Base-by-base conservation (phyloP, 2,113 vertebrate species). In the Xiphophorus maculatus region DNA sequence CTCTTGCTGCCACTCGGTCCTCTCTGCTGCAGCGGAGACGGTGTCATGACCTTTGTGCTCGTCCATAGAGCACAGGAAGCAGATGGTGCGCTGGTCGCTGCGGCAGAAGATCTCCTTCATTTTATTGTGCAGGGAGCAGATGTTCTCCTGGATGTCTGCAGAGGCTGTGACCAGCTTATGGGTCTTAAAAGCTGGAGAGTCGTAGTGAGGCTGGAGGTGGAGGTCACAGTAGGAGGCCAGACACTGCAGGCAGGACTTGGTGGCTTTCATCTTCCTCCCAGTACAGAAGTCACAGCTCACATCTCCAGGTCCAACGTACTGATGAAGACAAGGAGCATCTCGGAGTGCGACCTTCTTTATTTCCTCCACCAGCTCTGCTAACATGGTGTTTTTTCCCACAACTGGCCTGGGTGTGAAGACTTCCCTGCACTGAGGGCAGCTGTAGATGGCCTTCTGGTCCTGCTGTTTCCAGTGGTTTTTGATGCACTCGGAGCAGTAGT, bases 211-310 rank as follows among this genome's bases (percentile, higher is more conserved):
- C n/a, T n/a, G n/a, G n/a, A n/a, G n/a, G n/a, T n/a, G n/a, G n/a
- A n/a, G n/a, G n/a, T n/a, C n/a, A n/a, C n/a, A n/a, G n/a, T n/a
- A n/a, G n/a, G n/a, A n/a, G n/a, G n/a, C n/a, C n/a, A n/a, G n/a
- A n/a, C n/a, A n/a, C n/a, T n/a, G n/a, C n/a, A n/a, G n/a, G n/a
- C n/a, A n/a, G n/a, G n/a, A n/a, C n/a, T n/a, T n/a, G n/a, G n/a
- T n/a, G n/a, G n/a, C n/a, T n/a, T n/a, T n/a, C n/a, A n/a, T n/a
- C n/a, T n/a, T n/a, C n/a, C n/a, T n/a, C n/a, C n/a, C n/a, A n/a
- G n/a, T n/a, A n/a, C n/a, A n/a, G n/a, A n/a, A 66, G 35, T 66
- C 73, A 74, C 73, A 74, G n/a, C 30, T 17, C 44, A 74, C 73
- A 66, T 74, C 73, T 64, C 5, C 48, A 22, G 73, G 17, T 40